phyloP scores from a whole-genome alignment of 2,888 invertebrate species.

The Leptinotarsa rubiginosa region DNA sequence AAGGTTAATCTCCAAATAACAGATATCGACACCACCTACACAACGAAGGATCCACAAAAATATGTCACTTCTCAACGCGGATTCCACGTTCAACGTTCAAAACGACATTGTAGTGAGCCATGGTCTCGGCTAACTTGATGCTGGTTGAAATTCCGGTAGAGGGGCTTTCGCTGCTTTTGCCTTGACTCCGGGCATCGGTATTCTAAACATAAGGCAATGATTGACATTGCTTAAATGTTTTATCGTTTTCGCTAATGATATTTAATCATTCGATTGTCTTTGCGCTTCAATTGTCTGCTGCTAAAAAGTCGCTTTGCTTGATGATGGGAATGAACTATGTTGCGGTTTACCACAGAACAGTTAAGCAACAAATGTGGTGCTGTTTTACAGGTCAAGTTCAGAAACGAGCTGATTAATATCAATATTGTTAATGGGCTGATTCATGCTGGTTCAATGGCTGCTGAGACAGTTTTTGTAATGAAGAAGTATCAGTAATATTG shows the following conservation, averaged over 20 bases:
- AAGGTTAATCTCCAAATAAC: neutral
- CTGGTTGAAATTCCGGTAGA: conserved; percentile 28
- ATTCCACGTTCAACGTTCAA: conserved; percentile 23
- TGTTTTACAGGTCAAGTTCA: conserved; percentile 4
- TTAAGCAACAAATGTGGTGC: neutral
- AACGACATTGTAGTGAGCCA: conserved; percentile 27
- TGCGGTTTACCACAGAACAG: conserved; percentile 2
- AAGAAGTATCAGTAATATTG: too few relatives aligned
- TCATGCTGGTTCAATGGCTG: too few relatives aligned
- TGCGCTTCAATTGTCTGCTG: conserved; percentile 5
- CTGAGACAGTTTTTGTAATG: too few relatives aligned
- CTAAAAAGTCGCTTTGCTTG: neutral
- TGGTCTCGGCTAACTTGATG: conserved; percentile 19
- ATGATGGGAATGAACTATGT: neutral
- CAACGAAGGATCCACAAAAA: conserved; percentile 8
- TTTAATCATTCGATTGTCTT: conserved; percentile 5
- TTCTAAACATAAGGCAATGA: neutral
- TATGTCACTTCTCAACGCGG: neutral
- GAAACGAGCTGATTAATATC: neutral
- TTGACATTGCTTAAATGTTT: neutral
- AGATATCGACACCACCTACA: neutral
- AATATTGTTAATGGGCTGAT: neutral
- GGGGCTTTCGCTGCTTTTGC: conserved; percentile 27
- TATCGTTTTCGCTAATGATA: neutral
- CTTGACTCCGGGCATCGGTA: conserved; percentile 29